phyloP scores from a whole-genome alignment of 2,113 vertebrate genomes.

The Mobula hypostoma region DNA sequence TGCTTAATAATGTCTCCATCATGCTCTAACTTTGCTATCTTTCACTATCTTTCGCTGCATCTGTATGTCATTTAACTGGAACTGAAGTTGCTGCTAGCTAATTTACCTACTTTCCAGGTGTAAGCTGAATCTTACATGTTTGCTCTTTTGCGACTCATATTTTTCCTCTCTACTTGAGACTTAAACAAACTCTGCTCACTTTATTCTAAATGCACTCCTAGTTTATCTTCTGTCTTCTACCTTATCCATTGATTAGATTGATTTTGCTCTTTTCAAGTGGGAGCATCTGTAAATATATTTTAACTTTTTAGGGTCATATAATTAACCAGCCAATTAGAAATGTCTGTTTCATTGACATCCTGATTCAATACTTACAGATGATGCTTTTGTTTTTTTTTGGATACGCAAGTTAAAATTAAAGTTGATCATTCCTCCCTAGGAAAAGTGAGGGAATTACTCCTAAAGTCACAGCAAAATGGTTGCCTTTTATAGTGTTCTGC shows the following conservation, averaged over 20 bases:
- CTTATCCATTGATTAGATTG: not conserved
- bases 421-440: not conserved
- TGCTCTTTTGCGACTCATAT: not conserved
- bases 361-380: not conserved
- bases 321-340: no score
- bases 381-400: not conserved
- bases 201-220: not conserved
- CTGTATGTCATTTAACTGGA: not conserved
- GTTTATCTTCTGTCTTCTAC: not conserved
- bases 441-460: not conserved
- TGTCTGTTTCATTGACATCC: not conserved
- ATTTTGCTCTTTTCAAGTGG: not conserved
- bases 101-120: no score
- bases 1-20: not conserved
- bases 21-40: not conserved
- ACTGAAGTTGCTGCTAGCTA: not conserved
- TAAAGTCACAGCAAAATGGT: not conserved
- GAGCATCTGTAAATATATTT: not conserved
- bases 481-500: not conserved
- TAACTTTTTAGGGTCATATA: no score
- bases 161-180: not conserved
- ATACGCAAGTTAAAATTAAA: not conserved
- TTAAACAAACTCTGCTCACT: not conserved
- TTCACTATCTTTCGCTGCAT: not conserved
- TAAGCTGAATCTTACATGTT: not conserved